A percentile compares a stretch with the other conserved stretches of the same genome.
phyloP scores from a whole-genome alignment of 2,797 vertebrate genomes.

The Lacerta agilis region DNA sequence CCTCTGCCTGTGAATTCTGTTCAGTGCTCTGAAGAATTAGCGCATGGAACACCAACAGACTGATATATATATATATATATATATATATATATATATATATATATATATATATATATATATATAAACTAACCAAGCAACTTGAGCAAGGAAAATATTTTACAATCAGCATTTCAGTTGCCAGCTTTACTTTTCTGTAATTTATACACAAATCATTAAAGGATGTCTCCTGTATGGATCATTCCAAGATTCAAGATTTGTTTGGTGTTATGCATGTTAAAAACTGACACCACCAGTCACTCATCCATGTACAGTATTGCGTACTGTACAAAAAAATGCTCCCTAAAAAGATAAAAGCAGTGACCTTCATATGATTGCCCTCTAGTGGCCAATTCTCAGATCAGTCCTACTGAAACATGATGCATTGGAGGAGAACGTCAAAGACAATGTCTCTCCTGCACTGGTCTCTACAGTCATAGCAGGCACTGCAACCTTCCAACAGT shows the following conservation, averaged over 20 bases:
- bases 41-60: not conserved
- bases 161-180: not conserved
- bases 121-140: not conserved
- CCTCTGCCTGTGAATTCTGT: not conserved
- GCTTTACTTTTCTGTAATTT: not conserved
- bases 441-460: no score
- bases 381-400: not conserved
- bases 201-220: not conserved
- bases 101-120: not conserved
- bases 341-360: not conserved
- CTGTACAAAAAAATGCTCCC: not conserved
- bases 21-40: not conserved
- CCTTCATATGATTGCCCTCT: constrained; percentile 1
- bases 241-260: not conserved
- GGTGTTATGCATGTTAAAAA: not conserved
- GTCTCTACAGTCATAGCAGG: no score
- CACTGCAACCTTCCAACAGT: no score
- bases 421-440: no score
- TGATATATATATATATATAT: not conserved
- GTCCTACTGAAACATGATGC: not conserved
- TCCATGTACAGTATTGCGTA: not conserved
- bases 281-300: not conserved
- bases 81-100: no score
- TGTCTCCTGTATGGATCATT: not conserved
- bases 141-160: not conserved